These are phyloP conservation scores for Apamea crenata DNA, from an alignment of 2,888 invertebrate genomes.

Conservation along the genomic window DNA sequence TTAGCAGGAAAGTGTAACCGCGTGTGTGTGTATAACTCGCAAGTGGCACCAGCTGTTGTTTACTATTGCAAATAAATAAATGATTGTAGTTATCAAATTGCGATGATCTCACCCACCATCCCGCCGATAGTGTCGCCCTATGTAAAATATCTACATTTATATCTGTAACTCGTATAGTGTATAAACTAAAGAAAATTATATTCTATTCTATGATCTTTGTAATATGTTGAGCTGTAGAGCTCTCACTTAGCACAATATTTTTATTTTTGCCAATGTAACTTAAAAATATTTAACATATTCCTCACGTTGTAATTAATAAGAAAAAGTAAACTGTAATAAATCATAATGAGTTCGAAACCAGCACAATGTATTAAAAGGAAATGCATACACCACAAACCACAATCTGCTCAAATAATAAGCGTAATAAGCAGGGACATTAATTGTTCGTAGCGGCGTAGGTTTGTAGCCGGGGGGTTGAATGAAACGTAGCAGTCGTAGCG, in stretches of 20 bases:
- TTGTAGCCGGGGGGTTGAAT: conserved; percentile 8
- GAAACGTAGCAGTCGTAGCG: conserved; percentile 6
- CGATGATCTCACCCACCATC: no score
- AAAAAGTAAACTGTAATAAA: neutral
- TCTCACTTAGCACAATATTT: neutral
- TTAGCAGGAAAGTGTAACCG: no score
- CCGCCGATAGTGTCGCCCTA: no score
- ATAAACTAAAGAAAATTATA: neutral
- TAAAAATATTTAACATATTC: neutral
- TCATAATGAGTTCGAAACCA: neutral
- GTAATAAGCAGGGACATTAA: conserved; percentile 26
- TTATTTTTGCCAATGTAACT: neutral
- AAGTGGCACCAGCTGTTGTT: neutral
- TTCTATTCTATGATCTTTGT: neutral
- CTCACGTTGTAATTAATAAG: neutral
- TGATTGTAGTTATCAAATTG: neutral
- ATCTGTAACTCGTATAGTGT: neutral
- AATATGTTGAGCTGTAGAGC: neutral
- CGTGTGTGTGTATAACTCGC: neutral
- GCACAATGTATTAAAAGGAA: neutral
- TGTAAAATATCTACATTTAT: no score
- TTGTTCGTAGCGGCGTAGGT: conserved; percentile 23
- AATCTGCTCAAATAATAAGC: conserved; percentile 10
- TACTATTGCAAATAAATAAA: neutral
- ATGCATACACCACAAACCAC: neutral